Conservation (phyloP, 2,113 vertebrate genomes). For the Sminthopsis crassicaudata region DNA sequence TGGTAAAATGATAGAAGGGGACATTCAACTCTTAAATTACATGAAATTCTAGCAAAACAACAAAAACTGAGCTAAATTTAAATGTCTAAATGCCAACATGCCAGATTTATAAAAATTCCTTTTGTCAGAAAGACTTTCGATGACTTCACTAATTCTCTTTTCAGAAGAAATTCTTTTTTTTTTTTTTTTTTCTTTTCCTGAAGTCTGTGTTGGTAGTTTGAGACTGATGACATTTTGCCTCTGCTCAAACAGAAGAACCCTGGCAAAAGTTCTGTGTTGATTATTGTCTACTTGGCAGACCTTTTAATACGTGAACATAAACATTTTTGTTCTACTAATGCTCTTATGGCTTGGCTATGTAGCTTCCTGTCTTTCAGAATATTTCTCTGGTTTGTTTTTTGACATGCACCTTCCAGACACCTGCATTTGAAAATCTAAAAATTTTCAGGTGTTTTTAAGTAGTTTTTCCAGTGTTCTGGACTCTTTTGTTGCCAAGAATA, state of each 20-base stretch:
- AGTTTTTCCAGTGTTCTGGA: slow-evolving; percentile 18
- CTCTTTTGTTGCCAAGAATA: slow-evolving; percentile 32
- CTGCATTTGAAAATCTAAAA: slow-evolving; percentile 17
- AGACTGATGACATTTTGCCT: not conserved
- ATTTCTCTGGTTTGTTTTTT: slow-evolving; percentile 8
- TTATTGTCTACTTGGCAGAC: not conserved
- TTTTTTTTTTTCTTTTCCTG: too few species aligned
- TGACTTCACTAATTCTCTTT: not conserved
- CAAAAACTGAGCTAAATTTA: slow-evolving; percentile 14
- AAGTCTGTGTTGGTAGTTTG: not conserved
- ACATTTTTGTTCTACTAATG: slow-evolving; percentile 27
- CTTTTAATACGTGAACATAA: not conserved
- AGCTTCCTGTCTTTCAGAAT: slow-evolving; percentile 27
- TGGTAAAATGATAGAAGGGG: not conserved
- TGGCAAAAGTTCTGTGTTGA: not conserved
- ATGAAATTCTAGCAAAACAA: not conserved
- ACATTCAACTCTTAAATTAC: not conserved
- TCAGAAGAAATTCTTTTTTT: not conserved
- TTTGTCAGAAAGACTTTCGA: not conserved
- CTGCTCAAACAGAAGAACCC: not conserved
- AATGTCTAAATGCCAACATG: not conserved
- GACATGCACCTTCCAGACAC: not conserved
- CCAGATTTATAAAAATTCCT: slow-evolving; percentile 22
- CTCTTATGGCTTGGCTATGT: slow-evolving; percentile 3
- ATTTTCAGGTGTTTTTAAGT: slow-evolving; percentile 43